phyloP scores from a whole-genome alignment of 1,140 invertebrate genomes.

The Atta cephalotes region DNA sequence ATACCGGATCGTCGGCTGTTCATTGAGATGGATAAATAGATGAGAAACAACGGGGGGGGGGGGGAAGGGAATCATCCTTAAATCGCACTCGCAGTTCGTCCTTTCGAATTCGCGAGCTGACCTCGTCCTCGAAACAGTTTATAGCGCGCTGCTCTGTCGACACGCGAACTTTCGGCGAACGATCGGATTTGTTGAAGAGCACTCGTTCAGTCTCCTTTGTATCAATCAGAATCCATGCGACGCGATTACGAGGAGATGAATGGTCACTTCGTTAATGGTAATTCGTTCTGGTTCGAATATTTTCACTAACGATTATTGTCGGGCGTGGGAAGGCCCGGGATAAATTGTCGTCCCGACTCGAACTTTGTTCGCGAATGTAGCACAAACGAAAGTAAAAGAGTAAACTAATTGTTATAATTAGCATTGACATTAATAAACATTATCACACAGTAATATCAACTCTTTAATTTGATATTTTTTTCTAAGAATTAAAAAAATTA shows the following conservation, averaged over 20 bases:
- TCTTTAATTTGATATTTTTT: neutral
- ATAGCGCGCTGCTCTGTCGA: slow-evolving; percentile 40
- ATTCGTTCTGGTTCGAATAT: slow-evolving; percentile 7
- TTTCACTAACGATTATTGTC: neutral
- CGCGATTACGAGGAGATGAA: slow-evolving; percentile 1
- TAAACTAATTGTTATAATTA: slow-evolving; percentile 1
- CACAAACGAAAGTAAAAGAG: slow-evolving; percentile 12
- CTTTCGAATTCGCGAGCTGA: slow-evolving; percentile 62
- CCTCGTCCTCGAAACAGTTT: slow-evolving; percentile 67
- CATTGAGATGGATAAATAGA: slow-evolving; percentile 31
- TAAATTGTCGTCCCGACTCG: neutral
- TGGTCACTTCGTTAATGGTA: slow-evolving; percentile 12
- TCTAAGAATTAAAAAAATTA: neutral
- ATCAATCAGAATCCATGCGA: slow-evolving; percentile 61
- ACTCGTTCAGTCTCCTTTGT: slow-evolving; percentile 48
- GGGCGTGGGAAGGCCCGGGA: neutral
- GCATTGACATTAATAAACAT: neutral
- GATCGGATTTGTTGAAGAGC: slow-evolving; percentile 38
- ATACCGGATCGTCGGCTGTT: neutral
- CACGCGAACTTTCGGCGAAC: slow-evolving; percentile 50
- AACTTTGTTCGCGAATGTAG: neutral
- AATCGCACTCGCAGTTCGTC: slow-evolving; percentile 42
- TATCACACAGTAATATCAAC: neutral
- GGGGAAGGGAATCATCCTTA: slow-evolving; percentile 32
- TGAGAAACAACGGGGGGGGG: neutral